Conservation (phyloP, 2,888 invertebrate genomes). For the Pyralis farinalis region DNA sequence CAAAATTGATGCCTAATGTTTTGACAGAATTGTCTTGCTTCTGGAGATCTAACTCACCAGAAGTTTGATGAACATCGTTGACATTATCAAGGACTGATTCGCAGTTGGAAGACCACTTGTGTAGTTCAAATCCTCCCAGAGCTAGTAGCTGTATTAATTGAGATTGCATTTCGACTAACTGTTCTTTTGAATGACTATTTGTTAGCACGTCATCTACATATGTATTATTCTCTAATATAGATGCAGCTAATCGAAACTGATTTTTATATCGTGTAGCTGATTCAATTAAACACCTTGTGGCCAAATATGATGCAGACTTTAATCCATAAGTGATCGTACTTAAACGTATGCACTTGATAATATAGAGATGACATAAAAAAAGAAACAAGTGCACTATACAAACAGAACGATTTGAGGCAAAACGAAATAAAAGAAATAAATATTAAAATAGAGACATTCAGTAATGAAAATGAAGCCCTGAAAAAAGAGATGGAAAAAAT, state of each 20-base stretch:
- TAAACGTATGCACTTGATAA: conserved; percentile 13
- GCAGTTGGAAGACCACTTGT: conserved; percentile 12
- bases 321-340: conserved; percentile 18
- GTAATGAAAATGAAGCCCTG: too few species aligned
- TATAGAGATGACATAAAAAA: too few species aligned
- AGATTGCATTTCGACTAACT: neutral
- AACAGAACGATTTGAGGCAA: too few species aligned
- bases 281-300: conserved; percentile 15
- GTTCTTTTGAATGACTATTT: neutral
- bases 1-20: neutral
- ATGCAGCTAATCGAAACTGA: conserved; percentile 10
- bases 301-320: conserved; percentile 12
- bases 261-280: conserved; percentile 7
- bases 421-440: too few species aligned
- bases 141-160: neutral
- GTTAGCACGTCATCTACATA: conserved; percentile 12
- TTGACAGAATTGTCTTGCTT: neutral
- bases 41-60: conserved; percentile 3
- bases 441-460: too few species aligned
- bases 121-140: conserved; percentile 6
- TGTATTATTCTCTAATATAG: neutral
- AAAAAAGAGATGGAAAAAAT: too few species aligned
- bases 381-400: too few species aligned
- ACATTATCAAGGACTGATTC: too few species aligned
- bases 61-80: neutral